Percentiles rank a stretch among this genome's conserved stretches.
Evolutionary conservation across 2,113 vertebrate species (phyloP).

Genomic region (Dasyurus viverrinus): DNA sequence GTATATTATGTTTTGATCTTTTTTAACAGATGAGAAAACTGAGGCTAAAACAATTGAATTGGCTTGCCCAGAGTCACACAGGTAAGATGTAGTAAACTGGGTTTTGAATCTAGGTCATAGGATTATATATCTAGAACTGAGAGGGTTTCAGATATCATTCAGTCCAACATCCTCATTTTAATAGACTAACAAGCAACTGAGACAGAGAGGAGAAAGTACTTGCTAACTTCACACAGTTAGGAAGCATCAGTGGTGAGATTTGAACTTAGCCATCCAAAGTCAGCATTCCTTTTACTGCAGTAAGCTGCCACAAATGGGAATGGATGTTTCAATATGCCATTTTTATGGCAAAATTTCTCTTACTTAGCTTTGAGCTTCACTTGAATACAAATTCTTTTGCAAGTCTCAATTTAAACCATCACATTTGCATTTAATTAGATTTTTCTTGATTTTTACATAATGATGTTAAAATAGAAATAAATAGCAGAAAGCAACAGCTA

Average conservation of each 20-base stretch:
- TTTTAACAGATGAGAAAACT: background rate
- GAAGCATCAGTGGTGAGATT: background rate
- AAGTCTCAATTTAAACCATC: background rate
- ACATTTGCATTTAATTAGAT: background rate
- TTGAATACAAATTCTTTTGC: background rate
- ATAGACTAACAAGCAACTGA: background rate
- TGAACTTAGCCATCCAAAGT: background rate
- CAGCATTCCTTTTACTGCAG: background rate
- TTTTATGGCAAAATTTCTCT: background rate
- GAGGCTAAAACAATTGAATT: background rate
- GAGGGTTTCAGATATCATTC: background rate
- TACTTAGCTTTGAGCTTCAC: background rate
- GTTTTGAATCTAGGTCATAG: background rate
- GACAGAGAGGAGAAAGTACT: background rate
- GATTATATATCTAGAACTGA: background rate
- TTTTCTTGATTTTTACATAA: background rate
- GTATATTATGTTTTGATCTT: too few relatives aligned
- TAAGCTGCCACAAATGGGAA: background rate
- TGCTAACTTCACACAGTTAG: background rate
- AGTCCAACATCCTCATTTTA: background rate
- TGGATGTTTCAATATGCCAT: background rate
- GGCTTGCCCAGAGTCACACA: background rate
- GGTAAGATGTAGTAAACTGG: background rate
- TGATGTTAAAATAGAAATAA: background rate
- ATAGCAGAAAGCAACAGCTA: background rate